These are phyloP conservation scores for Lepidochitona cinerea DNA, from an alignment of 2,888 invertebrate species.

Conservation along the genomic window DNA sequence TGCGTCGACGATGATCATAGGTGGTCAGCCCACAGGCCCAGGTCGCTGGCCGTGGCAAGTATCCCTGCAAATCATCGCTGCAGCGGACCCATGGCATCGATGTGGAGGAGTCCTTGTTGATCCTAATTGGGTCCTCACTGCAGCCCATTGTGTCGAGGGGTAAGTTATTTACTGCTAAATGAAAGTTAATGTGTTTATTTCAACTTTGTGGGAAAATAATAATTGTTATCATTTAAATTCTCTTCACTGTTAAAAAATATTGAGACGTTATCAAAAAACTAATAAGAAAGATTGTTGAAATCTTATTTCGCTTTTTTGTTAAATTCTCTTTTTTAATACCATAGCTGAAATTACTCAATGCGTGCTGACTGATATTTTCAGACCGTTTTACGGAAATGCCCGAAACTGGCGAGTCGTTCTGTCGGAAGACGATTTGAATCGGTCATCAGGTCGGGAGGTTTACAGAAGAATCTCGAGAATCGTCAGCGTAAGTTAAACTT, in stretches of 20 bases:
- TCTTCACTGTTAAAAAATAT: too few species aligned
- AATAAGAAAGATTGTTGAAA: too few species aligned
- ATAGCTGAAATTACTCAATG: too few species aligned
- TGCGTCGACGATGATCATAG: slow-evolving; percentile 26
- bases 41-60: slow-evolving; percentile 46
- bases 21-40: slow-evolving; percentile 26
- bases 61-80: slow-evolving; percentile 37
- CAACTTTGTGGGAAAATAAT: too few species aligned
- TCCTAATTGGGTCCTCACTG: slow-evolving; percentile 39
- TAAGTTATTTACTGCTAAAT: too few species aligned
- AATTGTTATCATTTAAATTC: too few species aligned
- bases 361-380: slow-evolving; percentile 9
- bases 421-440: slow-evolving; percentile 35
- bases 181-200: too few species aligned
- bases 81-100: slow-evolving; percentile 33
- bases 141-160: slow-evolving; percentile 44
- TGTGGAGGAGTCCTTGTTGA: slow-evolving; percentile 43
- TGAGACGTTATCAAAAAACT: too few species aligned
- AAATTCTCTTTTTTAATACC: too few species aligned
- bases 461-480: slow-evolving; percentile 35
- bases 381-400: slow-evolving; percentile 38
- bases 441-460: slow-evolving; percentile 33
- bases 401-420: slow-evolving; percentile 40
- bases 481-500: slow-evolving; percentile 37
- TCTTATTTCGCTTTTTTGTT: too few species aligned